Evolutionary conservation across 2,113 vertebrate genomes (phyloP).

Genomic region (Mus musculus): DNA sequence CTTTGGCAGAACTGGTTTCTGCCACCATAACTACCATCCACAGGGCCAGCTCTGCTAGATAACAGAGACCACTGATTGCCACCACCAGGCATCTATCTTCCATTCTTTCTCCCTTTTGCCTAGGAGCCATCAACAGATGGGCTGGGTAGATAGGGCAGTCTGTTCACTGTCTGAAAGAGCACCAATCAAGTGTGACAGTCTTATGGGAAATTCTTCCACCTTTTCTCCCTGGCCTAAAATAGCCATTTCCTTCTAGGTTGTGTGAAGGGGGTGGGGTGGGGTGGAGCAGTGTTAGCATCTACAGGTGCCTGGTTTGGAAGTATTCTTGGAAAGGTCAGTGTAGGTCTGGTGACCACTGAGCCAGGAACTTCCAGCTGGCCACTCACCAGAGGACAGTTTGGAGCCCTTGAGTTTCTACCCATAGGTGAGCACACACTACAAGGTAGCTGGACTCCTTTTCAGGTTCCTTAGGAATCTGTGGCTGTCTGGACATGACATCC

Average conservation of each 20-base stretch:
- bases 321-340: slow-evolving; percentile 46
- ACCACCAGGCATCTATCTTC: too few species aligned
- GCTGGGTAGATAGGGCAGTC: too few species aligned
- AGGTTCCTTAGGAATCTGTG: neutral
- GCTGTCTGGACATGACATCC: neutral
- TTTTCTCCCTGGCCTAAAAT: slow-evolving; percentile 7
- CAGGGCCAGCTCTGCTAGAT: neutral
- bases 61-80: neutral
- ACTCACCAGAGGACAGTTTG: neutral
- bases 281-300: neutral
- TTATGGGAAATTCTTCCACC: neutral
- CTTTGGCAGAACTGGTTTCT: neutral
- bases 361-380: neutral
- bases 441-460: neutral
- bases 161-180: neutral
- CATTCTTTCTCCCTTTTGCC: neutral
- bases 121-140: neutral
- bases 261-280: neutral
- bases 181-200: neutral
- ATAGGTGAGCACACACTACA: neutral
- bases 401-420: neutral
- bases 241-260: slow-evolving; percentile 40
- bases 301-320: slow-evolving; percentile 19
- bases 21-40: neutral
- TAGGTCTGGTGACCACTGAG: neutral